Evolutionary conservation across 2,113 vertebrate species (phyloP), one percentile per base, ranked within the genome.

Genomic region (Delphinapterus leucas): DNA sequence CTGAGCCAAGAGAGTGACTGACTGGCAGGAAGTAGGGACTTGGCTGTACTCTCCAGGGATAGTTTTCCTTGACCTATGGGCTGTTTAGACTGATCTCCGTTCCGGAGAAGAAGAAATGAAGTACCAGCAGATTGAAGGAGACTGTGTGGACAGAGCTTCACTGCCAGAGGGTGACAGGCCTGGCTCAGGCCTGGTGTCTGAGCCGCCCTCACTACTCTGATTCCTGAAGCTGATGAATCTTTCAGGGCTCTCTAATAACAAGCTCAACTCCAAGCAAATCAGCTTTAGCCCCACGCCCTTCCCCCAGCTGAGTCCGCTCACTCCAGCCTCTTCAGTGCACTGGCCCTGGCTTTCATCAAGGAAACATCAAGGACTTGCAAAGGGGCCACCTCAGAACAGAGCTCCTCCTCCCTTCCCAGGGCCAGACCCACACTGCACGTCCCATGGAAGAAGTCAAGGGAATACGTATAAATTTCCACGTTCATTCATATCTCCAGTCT

Each of bases 291-390:
- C 77, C 47, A 36, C 3, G 7, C 92, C 91, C 93, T 96, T 60
- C 95, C 84, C 84, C 65, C 65, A 88, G 61, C 92, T 11, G 33
- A 73, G 67, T 80, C 85, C 18, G 15, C 73, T 97, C 95, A 96
- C 95, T 96, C 81, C 67, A 96, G 77, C 92, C 93, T 96, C 82
- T 76, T 96, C 89, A 95, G 28, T 90, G 91, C 67, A 25, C 95
- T 41, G 74, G 92, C 41, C 93, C 95, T 97, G 97, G 97, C 82
- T 97, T 98, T 97, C 94, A 83, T 97, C 95, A 97, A 95, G 93
- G 95, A 97, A 96, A 94, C 92, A 96, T 97, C 93, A 97, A 96
- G 84, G 87, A 86, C 73, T 97, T 96, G 73, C 88, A 89, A 58
- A 20, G 88, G 79, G 94, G 88, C 88, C 90, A 95, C 94, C 93